Conservation (phyloP, 2,113 vertebrate species). For the Silurus glanis region DNA sequence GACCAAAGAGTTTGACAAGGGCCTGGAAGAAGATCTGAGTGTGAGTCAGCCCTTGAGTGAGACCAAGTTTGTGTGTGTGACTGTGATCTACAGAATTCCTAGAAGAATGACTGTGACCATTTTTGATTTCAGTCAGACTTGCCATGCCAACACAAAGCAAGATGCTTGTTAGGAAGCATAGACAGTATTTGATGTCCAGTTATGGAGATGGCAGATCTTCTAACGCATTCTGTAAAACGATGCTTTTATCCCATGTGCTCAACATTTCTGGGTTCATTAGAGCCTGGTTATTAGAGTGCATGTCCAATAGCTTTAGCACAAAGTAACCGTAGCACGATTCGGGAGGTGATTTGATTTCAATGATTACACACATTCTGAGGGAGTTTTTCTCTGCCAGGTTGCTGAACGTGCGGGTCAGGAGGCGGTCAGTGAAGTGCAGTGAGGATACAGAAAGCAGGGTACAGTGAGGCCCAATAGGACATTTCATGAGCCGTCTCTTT, state of each 20-base stretch:
- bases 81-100: slow-evolving; percentile 31
- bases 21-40: slow-evolving; percentile 38
- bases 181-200: slow-evolving; percentile 6
- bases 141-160: slow-evolving; percentile 12
- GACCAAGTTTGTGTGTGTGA: slow-evolving; percentile 30
- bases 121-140: slow-evolving; percentile 21
- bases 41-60: slow-evolving; percentile 16
- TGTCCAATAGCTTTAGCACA: not conserved
- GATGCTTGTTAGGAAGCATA: not conserved
- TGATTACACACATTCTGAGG: not conserved
- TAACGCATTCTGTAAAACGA: not conserved
- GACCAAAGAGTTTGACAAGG: slow-evolving; percentile 49
- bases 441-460: slow-evolving; percentile 42
- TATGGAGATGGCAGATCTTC: slow-evolving; percentile 5
- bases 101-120: slow-evolving; percentile 28
- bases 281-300: slow-evolving; percentile 2
- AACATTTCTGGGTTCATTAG: not conserved
- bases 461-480: slow-evolving; percentile 25
- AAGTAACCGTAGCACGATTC: not conserved
- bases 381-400: slow-evolving; percentile 20
- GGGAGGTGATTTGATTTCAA: not conserved
- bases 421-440: slow-evolving; percentile 38
- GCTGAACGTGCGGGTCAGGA: slow-evolving; percentile 36
- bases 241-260: slow-evolving; percentile 4
- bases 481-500: slow-evolving; percentile 47